A percentile compares a stretch with the other conserved stretches of the same genome.
Conservation (phyloP, 2,113 vertebrate genomes). For the Panurus biarmicus region DNA sequence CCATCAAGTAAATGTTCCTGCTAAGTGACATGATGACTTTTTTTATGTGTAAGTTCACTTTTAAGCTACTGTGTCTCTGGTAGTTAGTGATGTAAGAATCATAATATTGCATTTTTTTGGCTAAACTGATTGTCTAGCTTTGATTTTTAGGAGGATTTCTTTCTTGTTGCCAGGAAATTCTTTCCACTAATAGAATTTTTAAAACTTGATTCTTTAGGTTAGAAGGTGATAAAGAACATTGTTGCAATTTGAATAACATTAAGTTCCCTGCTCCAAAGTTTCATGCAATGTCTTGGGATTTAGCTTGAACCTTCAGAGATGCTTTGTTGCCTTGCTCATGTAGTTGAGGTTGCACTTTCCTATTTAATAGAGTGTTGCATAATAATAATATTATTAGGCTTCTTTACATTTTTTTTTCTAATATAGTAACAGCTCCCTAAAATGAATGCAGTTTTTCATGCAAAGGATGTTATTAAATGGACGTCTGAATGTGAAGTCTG, state of each 20-base stretch:
- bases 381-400: not conserved
- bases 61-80: not conserved
- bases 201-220: not conserved
- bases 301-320: not conserved
- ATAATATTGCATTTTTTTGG: not conserved
- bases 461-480: not conserved
- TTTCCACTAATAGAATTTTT: not conserved
- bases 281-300: not conserved
- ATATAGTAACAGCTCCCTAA: not conserved
- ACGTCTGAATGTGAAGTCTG: not conserved
- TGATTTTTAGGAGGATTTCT: not conserved
- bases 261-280: not conserved
- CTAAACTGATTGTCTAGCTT: not conserved
- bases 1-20: not conserved
- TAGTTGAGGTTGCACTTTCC: not conserved
- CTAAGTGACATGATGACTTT: not conserved
- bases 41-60: not conserved
- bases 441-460: not conserved
- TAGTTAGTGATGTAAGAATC: not conserved
- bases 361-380: not conserved
- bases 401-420: not conserved
- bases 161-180: not conserved
- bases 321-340: not conserved
- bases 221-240: not conserved
- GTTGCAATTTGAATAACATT: not conserved